Evolutionary conservation across 2,797 vertebrate species (phyloP).

Genomic region (Agapornis canus): DNA sequence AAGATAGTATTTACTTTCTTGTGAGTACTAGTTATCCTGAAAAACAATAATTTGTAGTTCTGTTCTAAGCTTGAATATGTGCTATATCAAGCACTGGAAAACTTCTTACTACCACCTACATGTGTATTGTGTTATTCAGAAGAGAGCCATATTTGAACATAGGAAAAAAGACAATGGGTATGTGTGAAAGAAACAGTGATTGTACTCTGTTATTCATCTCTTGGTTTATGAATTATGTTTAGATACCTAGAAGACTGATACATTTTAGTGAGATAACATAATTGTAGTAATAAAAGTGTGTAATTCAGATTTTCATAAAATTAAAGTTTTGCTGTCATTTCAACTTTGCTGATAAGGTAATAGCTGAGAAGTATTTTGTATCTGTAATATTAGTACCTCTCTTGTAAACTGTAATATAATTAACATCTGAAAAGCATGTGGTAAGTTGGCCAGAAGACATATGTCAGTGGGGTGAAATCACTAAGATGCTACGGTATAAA

Average conservation of each 20-base stretch:
- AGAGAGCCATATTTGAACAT: background rate
- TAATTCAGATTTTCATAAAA: background rate
- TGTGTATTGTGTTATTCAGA: background rate
- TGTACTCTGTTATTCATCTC: background rate
- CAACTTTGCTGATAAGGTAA: background rate
- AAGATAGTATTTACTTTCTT: background rate
- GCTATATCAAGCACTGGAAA: background rate
- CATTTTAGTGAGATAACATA: background rate
- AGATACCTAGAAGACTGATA: background rate
- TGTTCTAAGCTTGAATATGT: background rate
- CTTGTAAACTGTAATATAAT: background rate
- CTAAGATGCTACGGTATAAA: background rate
- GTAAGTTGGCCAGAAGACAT: background rate
- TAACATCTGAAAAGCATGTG: background rate
- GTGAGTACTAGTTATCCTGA: background rate
- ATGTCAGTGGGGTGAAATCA: background rate
- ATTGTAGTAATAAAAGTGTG: background rate
- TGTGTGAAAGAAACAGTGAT: background rate
- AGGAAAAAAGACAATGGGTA: accelerated
- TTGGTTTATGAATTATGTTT: background rate
- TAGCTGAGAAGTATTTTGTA: background rate
- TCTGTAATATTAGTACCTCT: background rate
- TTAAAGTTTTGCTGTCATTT: background rate
- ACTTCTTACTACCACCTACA: background rate
- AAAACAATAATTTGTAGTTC: background rate